These are phyloP conservation scores for Rhyacophila evoluta DNA, from an alignment of 2,888 invertebrate species.

Conservation along the genomic window DNA sequence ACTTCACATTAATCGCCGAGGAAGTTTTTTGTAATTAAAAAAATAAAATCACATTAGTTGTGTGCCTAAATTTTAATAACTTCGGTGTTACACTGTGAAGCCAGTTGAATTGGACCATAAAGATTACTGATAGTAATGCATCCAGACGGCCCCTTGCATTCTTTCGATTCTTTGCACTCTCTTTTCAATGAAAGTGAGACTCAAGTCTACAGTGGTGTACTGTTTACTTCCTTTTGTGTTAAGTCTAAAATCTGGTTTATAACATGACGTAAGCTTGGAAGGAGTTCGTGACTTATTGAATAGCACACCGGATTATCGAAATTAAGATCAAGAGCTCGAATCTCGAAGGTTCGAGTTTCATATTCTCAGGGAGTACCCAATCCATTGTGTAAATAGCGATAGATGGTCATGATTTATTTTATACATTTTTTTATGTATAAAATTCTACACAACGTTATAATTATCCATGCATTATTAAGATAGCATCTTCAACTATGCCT, in stretches of 20 bases:
- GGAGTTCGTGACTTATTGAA: conserved; percentile 1
- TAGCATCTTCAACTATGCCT: no score
- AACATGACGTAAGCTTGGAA: not conserved
- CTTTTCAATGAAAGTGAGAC: not conserved
- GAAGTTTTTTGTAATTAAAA: no score
- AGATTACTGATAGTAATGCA: not conserved
- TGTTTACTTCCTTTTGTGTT: not conserved
- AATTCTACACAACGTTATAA: no score
- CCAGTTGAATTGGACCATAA: not conserved
- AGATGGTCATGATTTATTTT: no score
- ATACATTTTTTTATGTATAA: no score
- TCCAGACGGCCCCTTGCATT: not conserved
- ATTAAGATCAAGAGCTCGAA: not conserved
- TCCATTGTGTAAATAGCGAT: not conserved
- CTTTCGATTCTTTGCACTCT: not conserved
- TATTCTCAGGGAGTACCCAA: not conserved
- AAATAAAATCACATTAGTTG: no score
- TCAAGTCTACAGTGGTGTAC: not conserved
- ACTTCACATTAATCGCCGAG: no score
- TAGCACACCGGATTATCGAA: conserved; percentile 17
- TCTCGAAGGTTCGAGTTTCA: not conserved
- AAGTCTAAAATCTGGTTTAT: not conserved
- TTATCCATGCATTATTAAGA: no score
- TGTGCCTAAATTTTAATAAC: no score
- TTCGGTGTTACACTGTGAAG: no score